Conservation (phyloP, 2,113 vertebrate genomes). For the Hyla sarda region DNA sequence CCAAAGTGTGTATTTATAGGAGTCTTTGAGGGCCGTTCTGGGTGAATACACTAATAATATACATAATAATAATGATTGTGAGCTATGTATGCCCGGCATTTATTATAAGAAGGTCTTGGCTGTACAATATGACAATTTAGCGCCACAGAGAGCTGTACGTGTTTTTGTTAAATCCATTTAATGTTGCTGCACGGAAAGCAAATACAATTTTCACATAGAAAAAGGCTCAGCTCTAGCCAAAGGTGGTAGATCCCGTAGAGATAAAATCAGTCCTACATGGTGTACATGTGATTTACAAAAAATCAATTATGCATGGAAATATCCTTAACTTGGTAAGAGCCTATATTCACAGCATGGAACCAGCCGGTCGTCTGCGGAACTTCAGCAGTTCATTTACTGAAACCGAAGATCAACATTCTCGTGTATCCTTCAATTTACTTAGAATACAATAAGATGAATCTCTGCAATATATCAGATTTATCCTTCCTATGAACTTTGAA, state of each 20-base stretch:
- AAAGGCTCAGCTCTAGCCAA: not conserved
- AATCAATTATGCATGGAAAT: slow-evolving; percentile 24
- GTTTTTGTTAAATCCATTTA: not conserved
- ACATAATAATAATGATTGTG: too few relatives aligned
- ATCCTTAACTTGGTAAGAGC: not conserved
- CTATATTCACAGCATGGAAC: not conserved
- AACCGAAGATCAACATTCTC: slow-evolving; percentile 6
- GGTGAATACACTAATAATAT: too few relatives aligned
- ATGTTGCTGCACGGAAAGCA: not conserved
- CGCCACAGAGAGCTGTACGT: not conserved
- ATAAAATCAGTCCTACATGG: not conserved
- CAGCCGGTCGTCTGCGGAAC: not conserved
- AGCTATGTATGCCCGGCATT: too few relatives aligned
- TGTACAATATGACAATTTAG: not conserved
- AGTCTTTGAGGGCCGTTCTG: too few relatives aligned
- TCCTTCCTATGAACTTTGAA: not conserved
- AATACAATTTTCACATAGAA: not conserved
- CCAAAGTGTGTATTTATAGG: too few relatives aligned
- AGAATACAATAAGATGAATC: not conserved
- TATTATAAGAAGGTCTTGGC: not conserved
- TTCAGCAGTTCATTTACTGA: slow-evolving; percentile 6
- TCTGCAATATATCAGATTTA: not conserved
- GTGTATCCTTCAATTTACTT: not conserved
- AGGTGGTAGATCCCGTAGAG: not conserved
- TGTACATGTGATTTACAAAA: not conserved